Evolutionary conservation across 2,888 invertebrate genomes (phyloP).

Genomic region (Macrophya alboannulata): DNA sequence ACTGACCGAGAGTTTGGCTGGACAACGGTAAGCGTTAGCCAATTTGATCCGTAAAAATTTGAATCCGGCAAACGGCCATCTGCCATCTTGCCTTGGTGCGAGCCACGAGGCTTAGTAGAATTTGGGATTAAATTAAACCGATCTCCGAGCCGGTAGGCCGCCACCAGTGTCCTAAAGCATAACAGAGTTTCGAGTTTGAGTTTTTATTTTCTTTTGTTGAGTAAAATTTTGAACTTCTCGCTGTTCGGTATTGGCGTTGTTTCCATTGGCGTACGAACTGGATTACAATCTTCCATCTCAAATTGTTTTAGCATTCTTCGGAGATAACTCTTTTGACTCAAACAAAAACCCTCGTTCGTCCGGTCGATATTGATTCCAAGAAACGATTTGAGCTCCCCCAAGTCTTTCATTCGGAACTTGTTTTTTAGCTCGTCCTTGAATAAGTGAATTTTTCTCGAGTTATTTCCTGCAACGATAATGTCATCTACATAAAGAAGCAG

Average conservation of each 20-base stretch:
- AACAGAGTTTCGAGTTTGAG: no score
- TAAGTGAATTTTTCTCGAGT: slow-evolving; percentile 58
- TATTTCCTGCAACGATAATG: slow-evolving; percentile 65
- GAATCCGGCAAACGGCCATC: no score
- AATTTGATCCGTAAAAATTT: no score
- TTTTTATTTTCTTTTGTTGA: no score
- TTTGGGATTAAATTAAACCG: no score
- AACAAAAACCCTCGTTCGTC: slow-evolving; percentile 61
- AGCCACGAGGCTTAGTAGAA: no score
- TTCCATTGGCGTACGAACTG: slow-evolving; percentile 65
- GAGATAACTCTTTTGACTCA: slow-evolving; percentile 67
- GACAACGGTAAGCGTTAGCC: no score
- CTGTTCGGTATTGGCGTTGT: slow-evolving; percentile 57
- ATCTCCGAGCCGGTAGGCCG: no score
- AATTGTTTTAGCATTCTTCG: slow-evolving; percentile 65
- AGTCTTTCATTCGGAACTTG: slow-evolving; percentile 68
- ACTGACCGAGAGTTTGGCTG: no score
- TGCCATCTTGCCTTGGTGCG: no score
- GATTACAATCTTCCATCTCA: slow-evolving; percentile 67
- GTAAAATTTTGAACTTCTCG: no score
- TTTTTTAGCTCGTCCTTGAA: slow-evolving; percentile 62
- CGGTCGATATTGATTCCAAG: slow-evolving; percentile 67
- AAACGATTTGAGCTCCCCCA: slow-evolving; percentile 66
- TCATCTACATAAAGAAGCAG: slow-evolving; percentile 70
- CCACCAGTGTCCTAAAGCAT: no score